Evolutionary conservation across 1,140 invertebrate genomes (phyloP), one percentile per base, ranked within the genome.

Genomic region (Diabrotica virgifera): DNA sequence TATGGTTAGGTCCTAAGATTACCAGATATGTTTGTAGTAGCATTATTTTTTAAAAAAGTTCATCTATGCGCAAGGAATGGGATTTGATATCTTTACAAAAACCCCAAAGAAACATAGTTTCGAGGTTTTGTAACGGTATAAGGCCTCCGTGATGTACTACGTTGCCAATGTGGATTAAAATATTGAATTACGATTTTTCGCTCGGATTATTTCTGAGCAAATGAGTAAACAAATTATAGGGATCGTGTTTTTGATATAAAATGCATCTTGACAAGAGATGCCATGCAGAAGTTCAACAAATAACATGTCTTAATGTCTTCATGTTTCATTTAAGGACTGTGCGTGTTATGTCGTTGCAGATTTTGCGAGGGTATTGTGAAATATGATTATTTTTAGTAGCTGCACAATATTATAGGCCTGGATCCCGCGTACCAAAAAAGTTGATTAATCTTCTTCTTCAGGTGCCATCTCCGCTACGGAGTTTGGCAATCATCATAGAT

Each of bases 1-100:
- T 36, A 62, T 52, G 35, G 36, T 14, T 13, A 54, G 38, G 54
- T 13, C 60, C 60, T 36, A 53, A 62, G 64, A 65, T 65, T 60
- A 50, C 36, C 37, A 52, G 64, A 65, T 65, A 65, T 65, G 64
- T 65, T 65, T 65, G 59, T 60, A 59, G 59, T 55, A 51, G 58
- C 40, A 55, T 61, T 65, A 50, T 59, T 65, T 65, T 65, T 65
- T 59, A 52, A 57, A 54, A 55, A 65, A 37, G 56, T 61, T 65
- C 64, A 65, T 60, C 64, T 60, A 54, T 54, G 58, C 64, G 64
- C 52, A 56, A 65, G 59, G 36, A 60, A 65, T 65, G 36, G 59
- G 64, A 65, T 64, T 51, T 54, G 59, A 38, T 54, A 54, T 55
- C 35, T 56, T 60, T 37, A 52, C 8, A 10, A 46, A 8, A 10